Evolutionary conservation across 2,113 vertebrate species (phyloP), one percentile per base, ranked within the genome.

Genomic region (Cryptoleucopteryx plumbea): DNA sequence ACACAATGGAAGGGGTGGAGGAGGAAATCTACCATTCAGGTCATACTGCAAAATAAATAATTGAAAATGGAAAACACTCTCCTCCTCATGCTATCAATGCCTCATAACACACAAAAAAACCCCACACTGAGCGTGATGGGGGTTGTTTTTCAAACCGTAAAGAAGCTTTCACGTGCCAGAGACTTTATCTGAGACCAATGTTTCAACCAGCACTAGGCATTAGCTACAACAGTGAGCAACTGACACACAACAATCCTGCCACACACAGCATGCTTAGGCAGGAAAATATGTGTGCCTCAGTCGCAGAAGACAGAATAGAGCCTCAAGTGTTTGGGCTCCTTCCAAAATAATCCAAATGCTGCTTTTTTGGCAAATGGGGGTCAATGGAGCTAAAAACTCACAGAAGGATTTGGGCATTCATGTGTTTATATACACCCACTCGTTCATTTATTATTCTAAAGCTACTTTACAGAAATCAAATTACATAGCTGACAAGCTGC

Each of bases 391-490:
- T 97, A 96, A 97, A 98, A 97, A 98, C 96, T 96, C 94, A 93
- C 91, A 97, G 94, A 97, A 96, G 92, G 95, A 96, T 98, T 93
- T 97, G 80, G 84, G 95, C 95, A 97, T 96, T 97, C 95, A 89
- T 97, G 94, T 97, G 93, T 97, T 97, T 97, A 97, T 96, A 83
- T 80, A 97, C 94, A 97, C 96, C 94, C 96, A 94, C 88, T 94
- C n/a, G 0, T 92, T 96, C 96, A 96, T 96, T 98, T 97, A 96
- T 97, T 97, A 98, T 97, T 97, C 95, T 94, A 97, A 97, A 97
- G 94, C 97, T 97, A 95, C 94, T 97, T 97, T 97, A 91, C 66
- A 62, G 88, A 97, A 97, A 98, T 97, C 95, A 95, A 97, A 97
- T 98, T 96, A 97, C 83, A 97, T 96, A 97, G 96, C 94, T 97